Evolutionary conservation across 35 echinoderm and acorn worm genomes (phyloP).

Genomic region (Patiria miniata): DNA sequence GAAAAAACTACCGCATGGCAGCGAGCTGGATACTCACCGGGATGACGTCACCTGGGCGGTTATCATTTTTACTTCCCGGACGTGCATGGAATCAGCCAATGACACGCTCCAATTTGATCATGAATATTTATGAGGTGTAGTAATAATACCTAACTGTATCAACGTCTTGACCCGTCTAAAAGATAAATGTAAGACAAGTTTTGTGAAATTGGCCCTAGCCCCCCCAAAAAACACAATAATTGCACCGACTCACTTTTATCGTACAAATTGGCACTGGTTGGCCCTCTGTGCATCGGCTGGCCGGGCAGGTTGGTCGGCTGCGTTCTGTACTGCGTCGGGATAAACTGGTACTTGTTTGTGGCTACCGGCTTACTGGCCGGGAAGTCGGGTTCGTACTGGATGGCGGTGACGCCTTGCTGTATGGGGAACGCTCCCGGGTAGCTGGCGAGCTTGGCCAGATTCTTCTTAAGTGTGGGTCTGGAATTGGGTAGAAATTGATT

Average conservation of each 20-base stretch:
- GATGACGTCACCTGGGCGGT: too few relatives aligned
- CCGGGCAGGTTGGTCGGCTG: slow-evolving; percentile 81
- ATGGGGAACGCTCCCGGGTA: slow-evolving; percentile 13
- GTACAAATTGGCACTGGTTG: slow-evolving; percentile 55
- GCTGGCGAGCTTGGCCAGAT: slow-evolving; percentile 65
- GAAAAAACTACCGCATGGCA: too few relatives aligned
- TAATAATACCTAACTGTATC: too few relatives aligned
- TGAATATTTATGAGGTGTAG: too few relatives aligned
- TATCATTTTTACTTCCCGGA: too few relatives aligned
- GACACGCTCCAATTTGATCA: too few relatives aligned
- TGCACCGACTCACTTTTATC: slow-evolving; percentile 72
- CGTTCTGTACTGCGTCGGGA: slow-evolving; percentile 86
- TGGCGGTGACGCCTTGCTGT: background rate
- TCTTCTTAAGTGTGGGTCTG: slow-evolving; percentile 91
- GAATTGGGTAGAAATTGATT: background rate
- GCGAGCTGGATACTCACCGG: too few relatives aligned
- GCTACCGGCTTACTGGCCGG: slow-evolving; percentile 21
- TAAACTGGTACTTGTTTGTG: slow-evolving; percentile 82
- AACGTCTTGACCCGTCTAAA: too few relatives aligned
- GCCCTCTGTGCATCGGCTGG: slow-evolving; percentile 37
- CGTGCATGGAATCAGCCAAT: too few relatives aligned
- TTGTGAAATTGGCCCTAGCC: background rate
- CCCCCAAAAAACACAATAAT: background rate
- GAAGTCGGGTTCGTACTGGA: slow-evolving; percentile 60
- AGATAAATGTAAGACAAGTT: too few relatives aligned